Base-by-base conservation (phyloP, 2,888 invertebrate species). In the Antitype chi region DNA sequence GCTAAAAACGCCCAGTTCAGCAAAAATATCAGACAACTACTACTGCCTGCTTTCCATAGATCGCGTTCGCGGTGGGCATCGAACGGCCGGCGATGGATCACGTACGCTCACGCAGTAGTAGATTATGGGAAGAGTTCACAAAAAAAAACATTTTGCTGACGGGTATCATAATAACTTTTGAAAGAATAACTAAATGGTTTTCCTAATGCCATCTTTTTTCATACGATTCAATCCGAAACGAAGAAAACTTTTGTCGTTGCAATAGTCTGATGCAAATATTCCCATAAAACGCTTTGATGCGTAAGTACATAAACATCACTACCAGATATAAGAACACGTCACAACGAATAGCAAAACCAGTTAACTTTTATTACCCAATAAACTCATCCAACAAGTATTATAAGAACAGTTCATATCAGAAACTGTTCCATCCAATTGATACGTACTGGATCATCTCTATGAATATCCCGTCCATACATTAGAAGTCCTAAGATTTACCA, bases 381-480 rank as follows among this genome's bases (percentile, higher is more conserved):
- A 75, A 85, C 66, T 68, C 76, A 76, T 74, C 76, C n/a, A 63
- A 71, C 85, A 53, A n/a, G 71, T 74, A 76, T 55, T 63, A 75
- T 63, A 60, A 63, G 66, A 74, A 78, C 75, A 69, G 53, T 52
- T 79, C 59, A 64, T 64, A 77, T 43, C 68, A 82, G 68, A 64
- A 84, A 74, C 85, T 81, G 57, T 85, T 60, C 49, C 28, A 70
- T 59, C 71, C 62, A 82, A 82, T 79, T 74, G 76, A 85, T 84
- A 78, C 73, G 69, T 70, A 64, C 52, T 67, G 49, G 69, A 74
- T 66, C 80, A 76, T 59, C 70, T 80, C 66, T 79, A 80, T 88
- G 88, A 85, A 87, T 87, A 87, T 67, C 32, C 67, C n/a, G 72
- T 74, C 71, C 80, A 87, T 89, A 86, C 85, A 87, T 89, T 86